These are phyloP conservation scores for Gymnopithys bicolor DNA, from an alignment of 2,797 vertebrate genomes.

Conservation along the genomic window DNA sequence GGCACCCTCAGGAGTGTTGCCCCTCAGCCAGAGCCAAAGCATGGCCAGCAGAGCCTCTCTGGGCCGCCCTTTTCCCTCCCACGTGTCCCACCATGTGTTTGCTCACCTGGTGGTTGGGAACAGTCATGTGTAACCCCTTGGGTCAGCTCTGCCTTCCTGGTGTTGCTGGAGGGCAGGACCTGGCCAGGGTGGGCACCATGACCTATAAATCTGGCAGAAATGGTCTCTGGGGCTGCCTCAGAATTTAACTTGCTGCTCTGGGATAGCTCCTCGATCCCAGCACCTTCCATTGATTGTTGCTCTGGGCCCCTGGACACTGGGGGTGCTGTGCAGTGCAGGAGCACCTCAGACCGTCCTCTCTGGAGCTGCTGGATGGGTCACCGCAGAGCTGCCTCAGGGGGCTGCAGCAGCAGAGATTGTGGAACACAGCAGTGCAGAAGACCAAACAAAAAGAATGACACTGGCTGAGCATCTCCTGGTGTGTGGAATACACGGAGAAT, in stretches of 20 bases:
- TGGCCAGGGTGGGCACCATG: background rate
- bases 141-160: background rate
- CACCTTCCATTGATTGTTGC: background rate
- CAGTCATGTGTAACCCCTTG: background rate
- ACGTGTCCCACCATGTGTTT: background rate
- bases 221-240: background rate
- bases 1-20: background rate
- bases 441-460: background rate
- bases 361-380: background rate
- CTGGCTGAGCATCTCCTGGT: background rate
- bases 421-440: background rate
- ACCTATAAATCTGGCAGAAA: background rate
- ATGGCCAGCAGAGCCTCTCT: background rate
- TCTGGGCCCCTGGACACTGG: rapidly evolving
- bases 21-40: background rate
- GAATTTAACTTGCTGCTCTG: background rate
- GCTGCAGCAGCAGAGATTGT: background rate
- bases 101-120: background rate
- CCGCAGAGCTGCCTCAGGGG: background rate
- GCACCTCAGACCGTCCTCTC: background rate
- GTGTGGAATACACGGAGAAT: background rate
- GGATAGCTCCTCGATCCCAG: background rate
- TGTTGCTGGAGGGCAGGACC: background rate
- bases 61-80: background rate
- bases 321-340: background rate